These are phyloP conservation scores for Mobula birostris DNA, from an alignment of 2,113 vertebrate species.

Conservation along the genomic window DNA sequence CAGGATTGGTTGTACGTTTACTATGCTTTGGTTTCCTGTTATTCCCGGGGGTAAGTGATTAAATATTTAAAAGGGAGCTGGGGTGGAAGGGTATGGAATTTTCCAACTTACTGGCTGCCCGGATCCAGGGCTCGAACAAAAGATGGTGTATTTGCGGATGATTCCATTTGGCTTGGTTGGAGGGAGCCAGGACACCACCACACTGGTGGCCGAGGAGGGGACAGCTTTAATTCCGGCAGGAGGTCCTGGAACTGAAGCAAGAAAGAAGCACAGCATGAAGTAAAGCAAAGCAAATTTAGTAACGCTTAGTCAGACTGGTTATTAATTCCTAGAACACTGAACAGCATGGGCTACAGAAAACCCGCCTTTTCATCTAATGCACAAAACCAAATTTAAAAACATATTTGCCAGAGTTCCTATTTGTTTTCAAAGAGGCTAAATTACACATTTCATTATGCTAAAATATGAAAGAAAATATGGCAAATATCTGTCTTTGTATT, in stretches of 20 bases:
- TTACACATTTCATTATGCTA: neutral
- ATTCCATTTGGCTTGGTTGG: slow-evolving; percentile 91
- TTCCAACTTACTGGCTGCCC: slow-evolving; percentile 79
- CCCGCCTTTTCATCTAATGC: neutral
- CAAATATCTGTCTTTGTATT: neutral
- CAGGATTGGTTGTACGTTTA: neutral
- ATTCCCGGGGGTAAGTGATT: neutral
- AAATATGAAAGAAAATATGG: neutral
- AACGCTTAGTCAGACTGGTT: neutral
- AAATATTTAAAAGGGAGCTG: neutral
- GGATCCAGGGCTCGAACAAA: slow-evolving; percentile 93
- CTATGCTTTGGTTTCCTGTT: neutral
- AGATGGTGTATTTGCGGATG: slow-evolving; percentile 98
- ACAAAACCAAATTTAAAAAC: neutral
- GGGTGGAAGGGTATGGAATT: accelerated
- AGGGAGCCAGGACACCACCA: slow-evolving; percentile 96
- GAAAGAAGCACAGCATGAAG: slow-evolving; percentile 13
- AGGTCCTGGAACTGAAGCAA: slow-evolving; percentile 73
- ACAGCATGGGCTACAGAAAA: neutral
- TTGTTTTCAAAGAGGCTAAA: neutral
- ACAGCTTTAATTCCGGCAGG: slow-evolving; percentile 95
- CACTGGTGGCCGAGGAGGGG: slow-evolving; percentile 84
- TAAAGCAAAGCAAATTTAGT: too few relatives aligned
- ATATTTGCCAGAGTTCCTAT: neutral
- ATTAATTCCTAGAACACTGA: neutral